phyloP scores from a whole-genome alignment of 64 coral and sea anemone genomes.

The Astreopora myriophthalma region DNA sequence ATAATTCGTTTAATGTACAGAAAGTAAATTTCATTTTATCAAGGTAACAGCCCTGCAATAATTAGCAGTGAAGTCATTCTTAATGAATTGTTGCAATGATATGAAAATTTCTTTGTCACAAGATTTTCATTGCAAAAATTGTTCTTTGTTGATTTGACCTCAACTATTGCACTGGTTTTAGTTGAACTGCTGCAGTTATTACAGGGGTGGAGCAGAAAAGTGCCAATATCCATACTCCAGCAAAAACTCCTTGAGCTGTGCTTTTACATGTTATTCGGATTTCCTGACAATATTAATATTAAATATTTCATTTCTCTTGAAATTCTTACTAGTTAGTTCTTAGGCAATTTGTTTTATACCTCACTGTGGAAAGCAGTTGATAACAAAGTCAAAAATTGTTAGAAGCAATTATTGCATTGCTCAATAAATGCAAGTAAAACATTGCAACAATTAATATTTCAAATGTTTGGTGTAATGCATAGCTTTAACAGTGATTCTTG shows the following conservation, averaged over 20 bases:
- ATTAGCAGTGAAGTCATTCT: neutral
- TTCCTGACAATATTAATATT: slow-evolving; percentile 5
- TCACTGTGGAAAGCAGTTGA: slow-evolving; percentile 36
- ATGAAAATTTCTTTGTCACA: neutral
- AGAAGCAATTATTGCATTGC: slow-evolving; percentile 6
- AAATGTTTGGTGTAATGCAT: neutral
- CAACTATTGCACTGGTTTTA: neutral
- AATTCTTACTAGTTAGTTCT: neutral
- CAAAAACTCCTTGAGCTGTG: neutral
- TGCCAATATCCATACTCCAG: neutral
- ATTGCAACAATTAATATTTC: neutral
- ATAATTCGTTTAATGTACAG: slow-evolving; percentile 13
- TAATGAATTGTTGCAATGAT: neutral
- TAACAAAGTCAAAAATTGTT: neutral
- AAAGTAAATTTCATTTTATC: neutral
- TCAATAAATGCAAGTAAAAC: neutral
- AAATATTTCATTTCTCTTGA: slow-evolving; percentile 36
- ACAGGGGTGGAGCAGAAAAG: neutral
- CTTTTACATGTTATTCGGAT: neutral
- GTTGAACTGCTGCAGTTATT: neutral
- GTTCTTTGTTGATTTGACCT: neutral
- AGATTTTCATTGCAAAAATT: neutral
- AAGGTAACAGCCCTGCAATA: neutral
- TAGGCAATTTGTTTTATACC: slow-evolving; percentile 3
- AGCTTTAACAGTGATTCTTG: neutral